A percentile compares a stretch with the other conserved stretches of the same genome.
phyloP scores from a whole-genome alignment of 2,888 invertebrate genomes.

The Schizaphis graminum region DNA sequence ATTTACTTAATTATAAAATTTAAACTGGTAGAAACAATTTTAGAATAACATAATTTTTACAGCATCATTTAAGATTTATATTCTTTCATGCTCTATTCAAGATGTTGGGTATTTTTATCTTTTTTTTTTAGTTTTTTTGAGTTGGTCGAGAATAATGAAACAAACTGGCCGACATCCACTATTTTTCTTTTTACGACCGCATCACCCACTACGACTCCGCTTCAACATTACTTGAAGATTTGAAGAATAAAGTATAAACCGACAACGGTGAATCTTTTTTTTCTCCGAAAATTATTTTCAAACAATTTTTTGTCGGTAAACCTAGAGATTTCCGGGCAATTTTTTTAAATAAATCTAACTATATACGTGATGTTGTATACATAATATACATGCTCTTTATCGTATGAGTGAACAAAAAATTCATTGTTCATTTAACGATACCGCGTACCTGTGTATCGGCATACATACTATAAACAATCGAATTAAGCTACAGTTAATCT shows the following conservation, averaged over 20 bases:
- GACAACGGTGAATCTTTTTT: neutral
- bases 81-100: neutral
- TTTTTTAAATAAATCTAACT: neutral
- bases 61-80: neutral
- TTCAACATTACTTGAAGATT: neutral
- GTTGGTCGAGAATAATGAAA: neutral
- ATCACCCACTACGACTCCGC: neutral
- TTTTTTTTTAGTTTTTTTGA: constrained; percentile 8
- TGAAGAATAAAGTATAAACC: neutral
- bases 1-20: neutral
- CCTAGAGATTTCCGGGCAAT: neutral
- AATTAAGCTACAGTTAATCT: constrained; percentile 7
- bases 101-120: constrained; percentile 14
- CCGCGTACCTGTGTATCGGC: neutral
- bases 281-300: neutral
- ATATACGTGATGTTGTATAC: neutral
- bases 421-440: neutral
- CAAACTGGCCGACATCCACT: neutral
- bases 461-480: neutral
- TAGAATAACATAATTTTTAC: neutral
- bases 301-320: neutral
- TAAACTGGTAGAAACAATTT: neutral
- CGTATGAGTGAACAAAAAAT: too few species aligned
- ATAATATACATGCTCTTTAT: neutral
- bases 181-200: neutral